Conservation (phyloP, 2,113 vertebrate species). For the Apistogramma diplotaenia region DNA sequence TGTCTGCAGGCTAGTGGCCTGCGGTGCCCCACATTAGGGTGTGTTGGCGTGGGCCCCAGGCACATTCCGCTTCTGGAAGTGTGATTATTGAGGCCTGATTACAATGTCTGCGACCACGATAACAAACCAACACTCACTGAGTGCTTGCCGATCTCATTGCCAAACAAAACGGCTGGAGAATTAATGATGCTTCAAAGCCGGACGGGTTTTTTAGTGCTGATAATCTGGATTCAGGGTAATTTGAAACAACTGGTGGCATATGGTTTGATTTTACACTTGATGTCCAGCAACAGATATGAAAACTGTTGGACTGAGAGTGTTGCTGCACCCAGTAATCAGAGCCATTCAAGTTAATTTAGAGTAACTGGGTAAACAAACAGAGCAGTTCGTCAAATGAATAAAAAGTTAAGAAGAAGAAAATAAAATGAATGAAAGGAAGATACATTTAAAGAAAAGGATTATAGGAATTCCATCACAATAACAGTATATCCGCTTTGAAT, state of each 20-base stretch:
- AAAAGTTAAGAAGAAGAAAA: not conserved
- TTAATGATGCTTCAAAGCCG: constrained; percentile 78
- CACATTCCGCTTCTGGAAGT: constrained; percentile 76
- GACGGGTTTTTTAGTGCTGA: constrained; percentile 68
- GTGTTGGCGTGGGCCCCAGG: constrained; percentile 73
- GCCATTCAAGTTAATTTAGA: constrained; percentile 27
- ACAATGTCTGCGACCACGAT: constrained; percentile 75
- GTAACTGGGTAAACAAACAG: constrained; percentile 18
- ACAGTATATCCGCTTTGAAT: constrained; percentile 24
- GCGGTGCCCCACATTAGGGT: constrained; percentile 73
- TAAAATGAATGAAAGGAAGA: not conserved
- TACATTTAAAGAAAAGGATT: not conserved
- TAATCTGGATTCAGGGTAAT: constrained; percentile 72
- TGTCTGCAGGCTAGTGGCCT: constrained; percentile 74
- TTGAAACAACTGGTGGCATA: constrained; percentile 73
- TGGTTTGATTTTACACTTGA: constrained; percentile 61
- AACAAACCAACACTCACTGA: constrained; percentile 65
- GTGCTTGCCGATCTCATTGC: constrained; percentile 71
- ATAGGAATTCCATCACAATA: constrained; percentile 25
- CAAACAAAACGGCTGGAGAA: constrained; percentile 72
- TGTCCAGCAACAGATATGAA: constrained; percentile 67
- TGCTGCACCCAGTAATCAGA: constrained; percentile 2
- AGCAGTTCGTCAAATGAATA: not conserved
- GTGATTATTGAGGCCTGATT: constrained; percentile 81
- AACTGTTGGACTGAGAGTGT: constrained; percentile 55